Percentiles rank a stretch among this genome's conserved stretches.
These are phyloP conservation scores for Hephaestus fuliginosus DNA, from an alignment of 2,797 vertebrate species.

Conservation along the genomic window DNA sequence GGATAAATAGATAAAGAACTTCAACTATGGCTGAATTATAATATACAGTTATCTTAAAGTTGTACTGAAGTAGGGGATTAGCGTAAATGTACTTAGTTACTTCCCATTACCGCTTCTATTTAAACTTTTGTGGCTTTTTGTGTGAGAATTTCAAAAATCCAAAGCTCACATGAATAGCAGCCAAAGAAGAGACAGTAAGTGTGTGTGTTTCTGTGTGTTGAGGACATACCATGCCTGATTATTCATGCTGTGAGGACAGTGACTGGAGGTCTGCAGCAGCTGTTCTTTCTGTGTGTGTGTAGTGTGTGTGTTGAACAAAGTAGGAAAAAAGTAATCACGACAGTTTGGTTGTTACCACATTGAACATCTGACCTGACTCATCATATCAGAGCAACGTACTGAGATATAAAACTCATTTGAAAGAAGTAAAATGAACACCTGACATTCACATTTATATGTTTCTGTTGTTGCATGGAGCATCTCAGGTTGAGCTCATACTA, in stretches of 20 bases:
- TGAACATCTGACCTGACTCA: conserved; percentile 39
- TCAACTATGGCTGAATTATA: neutral
- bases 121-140: neutral
- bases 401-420: neutral
- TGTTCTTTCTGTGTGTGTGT: conserved; percentile 50
- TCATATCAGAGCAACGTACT: neutral
- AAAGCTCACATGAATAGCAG: conserved; percentile 7
- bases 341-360: neutral
- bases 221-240: conserved; percentile 64
- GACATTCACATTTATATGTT: too few relatives aligned
- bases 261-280: conserved; percentile 61
- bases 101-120: neutral
- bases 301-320: neutral
- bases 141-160: conserved; percentile 34
- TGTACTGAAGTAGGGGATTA: neutral
- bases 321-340: conserved; percentile 16
- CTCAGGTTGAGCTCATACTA: too few relatives aligned
- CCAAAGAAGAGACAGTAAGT: conserved; percentile 10
- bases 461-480: neutral
- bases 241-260: conserved; percentile 66
- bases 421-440: neutral
- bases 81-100: neutral
- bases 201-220: conserved; percentile 41
- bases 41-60: neutral
- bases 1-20: too few relatives aligned